Percentiles rank a stretch among this genome's conserved stretches.
Conservation (phyloP, 2,888 invertebrate genomes). For the Pristionchus japonicus region DNA sequence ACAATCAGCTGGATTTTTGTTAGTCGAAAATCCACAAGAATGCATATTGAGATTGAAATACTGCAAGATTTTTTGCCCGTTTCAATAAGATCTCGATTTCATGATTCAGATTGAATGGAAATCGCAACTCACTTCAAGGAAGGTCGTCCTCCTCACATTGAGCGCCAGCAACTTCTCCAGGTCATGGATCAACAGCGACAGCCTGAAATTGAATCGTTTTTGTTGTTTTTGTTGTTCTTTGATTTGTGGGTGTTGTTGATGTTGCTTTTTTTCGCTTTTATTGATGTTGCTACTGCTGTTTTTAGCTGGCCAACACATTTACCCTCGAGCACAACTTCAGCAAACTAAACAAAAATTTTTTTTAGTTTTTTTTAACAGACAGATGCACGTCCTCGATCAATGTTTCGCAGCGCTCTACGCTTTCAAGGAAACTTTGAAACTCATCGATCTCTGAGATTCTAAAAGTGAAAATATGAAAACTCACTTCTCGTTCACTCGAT, state of each 20-base stretch:
- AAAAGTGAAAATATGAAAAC: neutral
- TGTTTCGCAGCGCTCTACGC: neutral
- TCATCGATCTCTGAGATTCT: neutral
- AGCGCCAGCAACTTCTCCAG: conserved; percentile 62
- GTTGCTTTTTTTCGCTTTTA: neutral
- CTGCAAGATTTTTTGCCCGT: too few relatives aligned
- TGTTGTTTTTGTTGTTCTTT: neutral
- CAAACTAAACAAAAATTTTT: too few relatives aligned
- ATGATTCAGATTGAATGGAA: too few relatives aligned
- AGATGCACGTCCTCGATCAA: neutral
- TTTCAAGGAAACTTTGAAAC: neutral
- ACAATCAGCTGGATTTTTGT: too few relatives aligned
- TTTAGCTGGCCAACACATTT: too few relatives aligned
- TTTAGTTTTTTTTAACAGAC: neutral
- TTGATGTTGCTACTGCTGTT: too few relatives aligned
- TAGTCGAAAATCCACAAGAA: too few relatives aligned
- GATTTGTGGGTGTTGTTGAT: neutral
- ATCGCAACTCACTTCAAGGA: conserved; percentile 47
- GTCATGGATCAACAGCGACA: conserved; percentile 67
- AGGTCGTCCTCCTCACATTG: conserved; percentile 48
- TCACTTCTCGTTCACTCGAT: conserved; percentile 70
- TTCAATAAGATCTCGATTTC: too few relatives aligned
- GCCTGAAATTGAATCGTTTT: conserved; percentile 52
- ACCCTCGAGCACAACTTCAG: too few relatives aligned
- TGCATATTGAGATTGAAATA: too few relatives aligned